These are phyloP conservation scores for Drosophila elegans DNA, from an alignment of 1,140 invertebrate species.

Conservation along the genomic window DNA sequence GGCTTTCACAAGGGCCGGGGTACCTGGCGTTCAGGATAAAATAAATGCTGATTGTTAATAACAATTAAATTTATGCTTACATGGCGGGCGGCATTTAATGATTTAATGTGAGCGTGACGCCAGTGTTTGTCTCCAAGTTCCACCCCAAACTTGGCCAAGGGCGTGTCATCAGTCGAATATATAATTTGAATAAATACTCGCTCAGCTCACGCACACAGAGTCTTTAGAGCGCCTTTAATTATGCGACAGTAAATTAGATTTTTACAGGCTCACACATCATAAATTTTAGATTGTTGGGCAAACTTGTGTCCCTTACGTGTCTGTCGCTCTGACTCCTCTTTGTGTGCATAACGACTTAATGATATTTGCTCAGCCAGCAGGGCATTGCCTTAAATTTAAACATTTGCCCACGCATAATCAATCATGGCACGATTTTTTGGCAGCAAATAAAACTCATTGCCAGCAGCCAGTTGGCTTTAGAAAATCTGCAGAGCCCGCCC, in stretches of 20 bases:
- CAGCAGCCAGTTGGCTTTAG: constrained; percentile 38
- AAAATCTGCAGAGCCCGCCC: constrained; percentile 1
- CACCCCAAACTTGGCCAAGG: constrained; percentile 29
- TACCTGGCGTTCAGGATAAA: constrained; percentile 20
- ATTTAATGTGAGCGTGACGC: constrained; percentile 71
- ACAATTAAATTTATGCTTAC: constrained; percentile 83
- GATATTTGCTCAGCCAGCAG: constrained; percentile 61
- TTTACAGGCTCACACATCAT: constrained; percentile 81
- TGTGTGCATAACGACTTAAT: constrained; percentile 60
- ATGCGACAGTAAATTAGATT: constrained; percentile 79
- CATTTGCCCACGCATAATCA: constrained; percentile 74
- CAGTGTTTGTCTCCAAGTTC: constrained; percentile 35
- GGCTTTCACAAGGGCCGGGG: background rate
- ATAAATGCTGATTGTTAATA: constrained; percentile 81
- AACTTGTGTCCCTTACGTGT: constrained; percentile 31
- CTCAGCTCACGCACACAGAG: constrained; percentile 15
- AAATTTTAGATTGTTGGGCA: constrained; percentile 78
- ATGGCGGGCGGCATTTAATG: constrained; percentile 79
- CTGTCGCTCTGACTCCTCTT: constrained; percentile 7
- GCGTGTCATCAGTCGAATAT: constrained; percentile 50
- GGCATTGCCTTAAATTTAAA: constrained; percentile 76
- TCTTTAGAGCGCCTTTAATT: constrained; percentile 64
- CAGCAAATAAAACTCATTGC: constrained; percentile 64
- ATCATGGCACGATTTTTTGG: constrained; percentile 72
- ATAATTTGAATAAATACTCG: constrained; percentile 60